These are phyloP conservation scores for Alviniconcha marisindica DNA, from an alignment of 1,140 invertebrate genomes.

Conservation along the genomic window DNA sequence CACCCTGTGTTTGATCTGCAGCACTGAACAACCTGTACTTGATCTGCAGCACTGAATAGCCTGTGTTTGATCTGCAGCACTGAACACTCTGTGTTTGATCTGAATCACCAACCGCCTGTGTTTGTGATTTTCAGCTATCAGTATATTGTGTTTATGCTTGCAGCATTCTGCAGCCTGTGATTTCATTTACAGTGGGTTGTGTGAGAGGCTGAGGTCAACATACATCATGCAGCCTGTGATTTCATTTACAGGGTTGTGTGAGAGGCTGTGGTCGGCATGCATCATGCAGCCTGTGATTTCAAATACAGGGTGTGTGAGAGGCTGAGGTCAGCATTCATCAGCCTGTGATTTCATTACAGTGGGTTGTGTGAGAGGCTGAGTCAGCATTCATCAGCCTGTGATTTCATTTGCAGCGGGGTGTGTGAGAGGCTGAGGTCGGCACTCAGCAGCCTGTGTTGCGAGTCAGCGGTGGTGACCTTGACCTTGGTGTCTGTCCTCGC, in stretches of 20 bases:
- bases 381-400: neutral
- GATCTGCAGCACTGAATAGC: no score
- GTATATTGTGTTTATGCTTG: no score
- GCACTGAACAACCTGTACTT: no score
- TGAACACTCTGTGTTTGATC: no score
- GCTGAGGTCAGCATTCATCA: neutral
- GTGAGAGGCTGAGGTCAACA: no score
- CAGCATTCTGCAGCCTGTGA: no score
- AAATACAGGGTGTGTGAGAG: neutral
- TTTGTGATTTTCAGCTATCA: no score
- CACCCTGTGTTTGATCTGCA: no score
- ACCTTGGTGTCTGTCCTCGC: constrained; percentile 45
- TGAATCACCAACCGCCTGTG: no score
- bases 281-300: neutral
- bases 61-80: no score
- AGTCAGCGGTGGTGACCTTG: constrained; percentile 39
- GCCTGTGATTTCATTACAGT: neutral
- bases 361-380: neutral
- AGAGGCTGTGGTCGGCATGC: neutral
- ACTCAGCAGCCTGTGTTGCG: constrained; percentile 35
- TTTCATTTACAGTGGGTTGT: no score
- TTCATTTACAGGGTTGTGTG: neutral
- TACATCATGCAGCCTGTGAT: no score
- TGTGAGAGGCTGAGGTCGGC: constrained; percentile 7
- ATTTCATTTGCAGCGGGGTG: constrained; percentile 12